Percentiles rank a stretch among this genome's conserved stretches.
Conservation (phyloP, 2,797 vertebrate species). For the Graptemys geographica region DNA sequence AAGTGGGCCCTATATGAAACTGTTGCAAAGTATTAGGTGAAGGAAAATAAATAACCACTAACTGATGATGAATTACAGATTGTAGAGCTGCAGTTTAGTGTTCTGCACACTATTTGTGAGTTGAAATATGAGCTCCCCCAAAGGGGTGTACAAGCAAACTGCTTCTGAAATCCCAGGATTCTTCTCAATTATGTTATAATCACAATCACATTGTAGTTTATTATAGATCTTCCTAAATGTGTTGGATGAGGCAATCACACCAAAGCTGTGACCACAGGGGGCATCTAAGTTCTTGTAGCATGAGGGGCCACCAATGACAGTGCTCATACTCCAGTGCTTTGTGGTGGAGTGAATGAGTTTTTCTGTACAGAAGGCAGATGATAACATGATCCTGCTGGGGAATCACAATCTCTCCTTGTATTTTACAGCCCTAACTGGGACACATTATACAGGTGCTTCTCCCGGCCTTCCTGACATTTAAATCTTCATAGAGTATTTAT, state of each 20-base stretch:
- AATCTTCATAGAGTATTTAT: background rate
- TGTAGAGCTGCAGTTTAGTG: background rate
- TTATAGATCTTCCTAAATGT: background rate
- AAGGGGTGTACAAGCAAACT: background rate
- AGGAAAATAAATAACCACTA: slow-evolving; percentile 16
- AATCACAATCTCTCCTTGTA: background rate
- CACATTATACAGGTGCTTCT: too few relatives aligned
- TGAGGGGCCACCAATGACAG: background rate
- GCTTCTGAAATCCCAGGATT: background rate
- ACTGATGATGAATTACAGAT: slow-evolving; percentile 42
- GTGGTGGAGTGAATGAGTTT: background rate
- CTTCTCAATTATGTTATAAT: background rate
- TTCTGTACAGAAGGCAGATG: background rate
- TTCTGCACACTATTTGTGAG: background rate
- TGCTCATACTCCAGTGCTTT: background rate
- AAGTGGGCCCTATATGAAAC: slow-evolving; percentile 10
- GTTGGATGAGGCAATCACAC: background rate
- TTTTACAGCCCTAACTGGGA: too few relatives aligned
- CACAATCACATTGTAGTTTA: background rate
- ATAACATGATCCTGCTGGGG: background rate
- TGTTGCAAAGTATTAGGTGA: slow-evolving; percentile 34
- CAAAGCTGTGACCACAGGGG: background rate
- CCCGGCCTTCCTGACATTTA: background rate
- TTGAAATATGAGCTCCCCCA: slow-evolving; percentile 11
- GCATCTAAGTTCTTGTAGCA: background rate